Base-by-base conservation (phyloP, 2,888 invertebrate species). In the Pseudolycoriella hygida region DNA sequence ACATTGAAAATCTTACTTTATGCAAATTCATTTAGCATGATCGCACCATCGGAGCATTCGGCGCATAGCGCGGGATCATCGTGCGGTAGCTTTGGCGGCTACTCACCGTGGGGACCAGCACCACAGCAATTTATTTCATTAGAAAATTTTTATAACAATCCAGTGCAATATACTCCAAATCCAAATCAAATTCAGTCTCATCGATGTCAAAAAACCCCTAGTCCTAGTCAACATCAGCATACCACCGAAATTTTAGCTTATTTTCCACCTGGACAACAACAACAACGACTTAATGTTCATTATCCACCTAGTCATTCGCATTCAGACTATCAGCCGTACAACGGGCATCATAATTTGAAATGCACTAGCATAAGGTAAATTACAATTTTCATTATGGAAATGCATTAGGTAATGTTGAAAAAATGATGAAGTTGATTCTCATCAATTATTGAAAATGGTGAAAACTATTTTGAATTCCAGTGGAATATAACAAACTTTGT, bases 11-110 rank as follows among this genome's bases (percentile, higher is more conserved):
- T 41, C 17, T 39, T 40, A 11, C 4, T 17, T 37, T 34, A 18
- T 8, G n/a, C n/a, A n/a, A n/a, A n/a, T n/a, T n/a, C 50, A 15
- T 12, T 18, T 25, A 64, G 64, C 52, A 57, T 60, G 51, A 53
- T 64, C 47, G 63, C 63, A 50, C 62, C 64, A 32, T 64, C 64
- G 43, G 63, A 65, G 53, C 64, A 64, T 51, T 65, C 66, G 50
- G 57, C 57, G 38, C 64, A 64, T n/a, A 64, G 66, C 2, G 64
- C 65, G 25, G 64, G 64, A 25, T 34, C 46, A 30, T 40, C 46
- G 14, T 47, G 49, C 38, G 47, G 46, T 11, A 42, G 44, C 42
- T 43, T 46, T 2, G 45, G 25, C 25, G 47, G 46, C 15, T 66
- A 64, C 51, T 64, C 66, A 2, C 62, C 64, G 34, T 65, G 65